These are phyloP conservation scores for Drosophila hydei DNA, from an alignment of 1,140 invertebrate species.

Conservation along the genomic window DNA sequence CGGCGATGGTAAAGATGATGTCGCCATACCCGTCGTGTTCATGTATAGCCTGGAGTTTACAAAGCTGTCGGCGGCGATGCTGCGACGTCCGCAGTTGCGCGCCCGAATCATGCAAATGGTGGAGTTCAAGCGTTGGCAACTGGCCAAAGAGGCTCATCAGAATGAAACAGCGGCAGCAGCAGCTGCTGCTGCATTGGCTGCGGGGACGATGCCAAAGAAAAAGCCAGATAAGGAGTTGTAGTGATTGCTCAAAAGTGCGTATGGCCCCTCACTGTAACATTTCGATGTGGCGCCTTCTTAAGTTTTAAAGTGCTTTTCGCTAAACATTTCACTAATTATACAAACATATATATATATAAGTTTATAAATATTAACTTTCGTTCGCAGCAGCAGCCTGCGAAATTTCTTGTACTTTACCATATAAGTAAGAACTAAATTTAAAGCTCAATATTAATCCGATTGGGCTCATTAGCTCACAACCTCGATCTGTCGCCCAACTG, in stretches of 20 bases:
- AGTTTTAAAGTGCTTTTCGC: constrained; percentile 45
- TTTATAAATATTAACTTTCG: constrained; percentile 32
- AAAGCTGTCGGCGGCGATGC: constrained; percentile 58
- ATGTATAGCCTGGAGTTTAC: constrained; percentile 90
- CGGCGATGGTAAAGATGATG: constrained; percentile 94
- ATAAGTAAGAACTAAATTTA: constrained; percentile 21
- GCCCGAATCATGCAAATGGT: constrained; percentile 81
- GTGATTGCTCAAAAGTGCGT: constrained; percentile 38
- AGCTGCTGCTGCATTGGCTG: constrained; percentile 1
- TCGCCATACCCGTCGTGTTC: constrained; percentile 96
- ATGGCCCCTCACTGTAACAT: not conserved
- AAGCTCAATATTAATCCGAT: not conserved
- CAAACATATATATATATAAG: constrained; percentile 25
- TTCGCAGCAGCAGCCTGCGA: constrained; percentile 13
- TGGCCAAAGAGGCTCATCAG: constrained; percentile 66
- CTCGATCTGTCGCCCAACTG: not conserved
- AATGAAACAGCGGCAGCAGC: constrained; percentile 54
- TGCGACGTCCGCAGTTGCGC: constrained; percentile 46
- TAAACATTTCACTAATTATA: constrained; percentile 49
- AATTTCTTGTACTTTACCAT: constrained; percentile 64
- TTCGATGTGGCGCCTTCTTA: constrained; percentile 18
- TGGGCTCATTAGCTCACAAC: not conserved
- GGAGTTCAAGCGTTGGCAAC: constrained; percentile 80
- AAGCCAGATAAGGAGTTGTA: constrained; percentile 80
- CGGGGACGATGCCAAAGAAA: constrained; percentile 42